A percentile compares a stretch with the other conserved stretches of the same genome.
These are phyloP conservation scores for Synodontis membranacea DNA, from an alignment of 2,113 vertebrate genomes.

Conservation along the genomic window DNA sequence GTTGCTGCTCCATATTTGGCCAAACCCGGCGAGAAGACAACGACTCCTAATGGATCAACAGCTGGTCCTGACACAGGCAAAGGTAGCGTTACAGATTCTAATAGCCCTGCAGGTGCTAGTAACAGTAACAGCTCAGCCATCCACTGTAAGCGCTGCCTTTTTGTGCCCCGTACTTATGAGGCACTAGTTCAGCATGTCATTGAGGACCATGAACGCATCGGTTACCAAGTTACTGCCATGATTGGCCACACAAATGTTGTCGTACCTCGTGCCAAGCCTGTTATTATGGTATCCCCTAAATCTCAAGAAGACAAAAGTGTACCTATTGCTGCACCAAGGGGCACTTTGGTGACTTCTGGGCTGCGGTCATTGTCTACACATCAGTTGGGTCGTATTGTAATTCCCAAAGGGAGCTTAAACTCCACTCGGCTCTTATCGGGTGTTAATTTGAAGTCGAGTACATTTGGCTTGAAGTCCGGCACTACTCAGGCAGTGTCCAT, in stretches of 20 bases:
- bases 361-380: conserved; percentile 84
- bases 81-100: conserved; percentile 70
- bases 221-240: conserved; percentile 98
- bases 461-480: conserved; percentile 82
- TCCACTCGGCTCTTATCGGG: conserved; percentile 83
- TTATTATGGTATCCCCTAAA: conserved; percentile 90
- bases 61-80: conserved; percentile 74
- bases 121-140: conserved; percentile 65
- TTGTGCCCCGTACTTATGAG: conserved; percentile 95
- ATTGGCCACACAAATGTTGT: conserved; percentile 98
- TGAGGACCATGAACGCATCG: conserved; percentile 95
- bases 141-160: conserved; percentile 97
- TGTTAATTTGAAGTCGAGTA: conserved; percentile 84
- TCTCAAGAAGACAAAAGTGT: conserved; percentile 84
- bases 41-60: conserved; percentile 65
- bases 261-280: conserved; percentile 88
- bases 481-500: conserved; percentile 74
- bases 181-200: conserved; percentile 97
- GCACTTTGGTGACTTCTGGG: conserved; percentile 78
- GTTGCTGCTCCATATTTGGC: conserved; percentile 94
- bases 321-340: conserved; percentile 87
- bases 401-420: conserved; percentile 88
- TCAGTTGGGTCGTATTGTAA: conserved; percentile 84
- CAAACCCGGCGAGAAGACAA: conserved; percentile 87
- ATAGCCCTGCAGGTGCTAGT: conserved; percentile 78